Percentiles rank a stretch among this genome's conserved stretches.
Evolutionary conservation across 2,113 vertebrate genomes (phyloP).

Genomic region (Spea multiplicata): DNA sequence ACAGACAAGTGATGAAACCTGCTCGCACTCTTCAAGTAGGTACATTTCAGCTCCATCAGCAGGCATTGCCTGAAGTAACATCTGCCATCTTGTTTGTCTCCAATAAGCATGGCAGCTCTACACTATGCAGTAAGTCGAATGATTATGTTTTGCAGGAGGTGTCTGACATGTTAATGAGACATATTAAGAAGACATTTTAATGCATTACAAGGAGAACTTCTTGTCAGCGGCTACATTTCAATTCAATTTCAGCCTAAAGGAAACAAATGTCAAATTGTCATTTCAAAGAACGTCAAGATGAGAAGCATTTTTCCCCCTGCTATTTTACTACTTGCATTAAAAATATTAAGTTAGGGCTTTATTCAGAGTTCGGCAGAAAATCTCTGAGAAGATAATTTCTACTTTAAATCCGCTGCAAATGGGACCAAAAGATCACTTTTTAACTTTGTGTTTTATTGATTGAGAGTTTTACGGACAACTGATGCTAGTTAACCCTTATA

Average conservation of each 20-base stretch:
- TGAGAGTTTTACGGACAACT: no score
- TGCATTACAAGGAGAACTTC: constrained; percentile 48
- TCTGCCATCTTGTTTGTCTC: constrained; percentile 46
- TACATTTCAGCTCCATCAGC: constrained; percentile 45
- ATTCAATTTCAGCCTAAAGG: constrained; percentile 48
- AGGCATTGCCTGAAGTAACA: constrained; percentile 45
- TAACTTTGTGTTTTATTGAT: neutral
- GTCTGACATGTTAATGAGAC: constrained; percentile 50
- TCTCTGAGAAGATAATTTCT: neutral
- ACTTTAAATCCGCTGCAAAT: neutral
- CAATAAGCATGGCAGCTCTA: constrained; percentile 27
- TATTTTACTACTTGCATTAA: constrained; percentile 37
- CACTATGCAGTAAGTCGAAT: constrained; percentile 43
- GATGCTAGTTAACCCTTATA: no score
- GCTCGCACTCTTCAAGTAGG: constrained; percentile 44
- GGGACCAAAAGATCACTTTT: neutral
- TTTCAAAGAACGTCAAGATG: constrained; percentile 41
- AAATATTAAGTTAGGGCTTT: constrained; percentile 20
- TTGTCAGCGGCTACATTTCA: constrained; percentile 46
- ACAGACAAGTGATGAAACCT: constrained; percentile 44
- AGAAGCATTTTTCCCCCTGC: constrained; percentile 20
- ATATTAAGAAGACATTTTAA: constrained; percentile 50
- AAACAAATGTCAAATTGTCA: constrained; percentile 49
- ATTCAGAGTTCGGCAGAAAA: constrained; percentile 8
- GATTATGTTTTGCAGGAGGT: constrained; percentile 45